Evolutionary conservation across 2,113 vertebrate species (phyloP).

Genomic region (Ceyx margarethae): DNA sequence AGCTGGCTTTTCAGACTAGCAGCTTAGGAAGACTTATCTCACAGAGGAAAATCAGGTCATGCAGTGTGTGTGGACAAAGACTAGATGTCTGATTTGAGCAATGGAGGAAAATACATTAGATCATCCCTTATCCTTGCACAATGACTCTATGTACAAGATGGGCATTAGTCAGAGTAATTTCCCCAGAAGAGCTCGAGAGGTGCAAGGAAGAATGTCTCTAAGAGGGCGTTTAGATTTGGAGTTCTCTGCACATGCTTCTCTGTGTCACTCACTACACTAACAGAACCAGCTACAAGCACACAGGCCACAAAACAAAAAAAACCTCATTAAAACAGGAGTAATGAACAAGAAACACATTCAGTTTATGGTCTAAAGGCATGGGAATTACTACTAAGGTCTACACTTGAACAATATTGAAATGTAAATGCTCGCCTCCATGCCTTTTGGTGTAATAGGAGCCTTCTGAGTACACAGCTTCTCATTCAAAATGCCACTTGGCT

Average conservation of each 20-base stretch:
- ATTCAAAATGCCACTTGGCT: background rate
- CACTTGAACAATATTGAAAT: background rate
- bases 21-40: conserved; percentile 45
- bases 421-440: background rate
- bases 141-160: conserved; percentile 13
- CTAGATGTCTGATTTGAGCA: conserved; percentile 4
- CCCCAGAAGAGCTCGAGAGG: conserved; percentile 17
- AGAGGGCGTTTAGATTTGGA: conserved; percentile 3
- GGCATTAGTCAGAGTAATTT: conserved; percentile 36
- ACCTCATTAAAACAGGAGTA: background rate
- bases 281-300: conserved; percentile 18
- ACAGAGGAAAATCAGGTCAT: conserved; percentile 42
- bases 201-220: conserved; percentile 35
- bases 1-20: conserved; percentile 58
- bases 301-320: background rate
- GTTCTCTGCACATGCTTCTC: background rate
- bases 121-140: conserved; percentile 41
- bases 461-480: background rate
- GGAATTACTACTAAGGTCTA: background rate
- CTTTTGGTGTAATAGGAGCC: background rate
- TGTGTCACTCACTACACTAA: background rate
- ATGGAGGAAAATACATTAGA: conserved; percentile 30
- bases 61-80: conserved; percentile 15
- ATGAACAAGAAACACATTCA: conserved; percentile 2
- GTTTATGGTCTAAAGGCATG: background rate